A percentile compares a stretch with the other conserved stretches of the same genome.
Evolutionary conservation across 2,113 vertebrate species (phyloP).

Genomic region (Lycaon pictus): DNA sequence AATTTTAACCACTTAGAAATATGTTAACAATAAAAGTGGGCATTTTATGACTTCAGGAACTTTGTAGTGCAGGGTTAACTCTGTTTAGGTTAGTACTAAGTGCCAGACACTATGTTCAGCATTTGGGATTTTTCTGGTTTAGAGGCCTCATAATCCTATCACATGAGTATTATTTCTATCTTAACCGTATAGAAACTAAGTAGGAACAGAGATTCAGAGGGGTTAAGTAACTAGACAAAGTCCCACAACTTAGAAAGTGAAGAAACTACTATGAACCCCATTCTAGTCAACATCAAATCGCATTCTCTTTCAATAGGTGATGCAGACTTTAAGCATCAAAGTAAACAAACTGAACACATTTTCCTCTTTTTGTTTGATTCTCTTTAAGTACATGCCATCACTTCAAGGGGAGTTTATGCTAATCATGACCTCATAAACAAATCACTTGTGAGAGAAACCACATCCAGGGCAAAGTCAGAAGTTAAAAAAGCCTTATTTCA

Average conservation of each 20-base stretch:
- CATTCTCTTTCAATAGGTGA: neutral
- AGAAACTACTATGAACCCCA: neutral
- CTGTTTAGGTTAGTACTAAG: neutral
- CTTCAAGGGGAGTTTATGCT: conserved; percentile 2
- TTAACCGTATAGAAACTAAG: neutral
- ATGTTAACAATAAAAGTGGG: neutral
- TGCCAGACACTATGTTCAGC: neutral
- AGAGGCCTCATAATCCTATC: neutral
- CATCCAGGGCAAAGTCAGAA: conserved; percentile 74
- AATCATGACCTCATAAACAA: conserved; percentile 64
- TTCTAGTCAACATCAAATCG: conserved; percentile 8
- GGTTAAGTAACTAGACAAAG: neutral
- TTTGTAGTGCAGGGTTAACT: neutral
- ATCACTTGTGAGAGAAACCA: conserved; percentile 76
- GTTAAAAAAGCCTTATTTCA: conserved; percentile 53
- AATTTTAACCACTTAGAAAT: neutral
- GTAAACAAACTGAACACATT: neutral
- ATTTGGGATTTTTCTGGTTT: neutral
- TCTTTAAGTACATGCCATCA: conserved; percentile 53
- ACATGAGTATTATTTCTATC: neutral
- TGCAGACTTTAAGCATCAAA: conserved; percentile 43
- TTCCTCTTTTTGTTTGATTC: neutral
- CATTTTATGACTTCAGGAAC: neutral
- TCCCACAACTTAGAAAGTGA: conserved; percentile 29
- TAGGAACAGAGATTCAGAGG: neutral